Evolutionary conservation across 2,888 invertebrate genomes (phyloP).

Genomic region (Dryobotodes eremita): DNA sequence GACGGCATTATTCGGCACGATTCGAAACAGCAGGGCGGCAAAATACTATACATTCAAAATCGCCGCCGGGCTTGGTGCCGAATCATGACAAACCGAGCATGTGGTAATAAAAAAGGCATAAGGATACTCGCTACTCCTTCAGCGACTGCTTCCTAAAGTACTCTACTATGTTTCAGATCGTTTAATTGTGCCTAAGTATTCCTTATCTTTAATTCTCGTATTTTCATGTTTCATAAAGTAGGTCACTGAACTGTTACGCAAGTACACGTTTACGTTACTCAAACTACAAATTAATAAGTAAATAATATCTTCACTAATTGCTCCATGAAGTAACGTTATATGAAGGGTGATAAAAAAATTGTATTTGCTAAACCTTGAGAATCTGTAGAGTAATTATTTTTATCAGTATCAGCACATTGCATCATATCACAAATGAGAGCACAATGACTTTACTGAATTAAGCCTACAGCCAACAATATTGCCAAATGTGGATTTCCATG

Average conservation of each 20-base stretch:
- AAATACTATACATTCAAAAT: neutral
- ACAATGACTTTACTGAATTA: conserved; percentile 21
- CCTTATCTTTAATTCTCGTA: neutral
- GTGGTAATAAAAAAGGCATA: neutral
- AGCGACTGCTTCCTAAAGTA: neutral
- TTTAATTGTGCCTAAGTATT: neutral
- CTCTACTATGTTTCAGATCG: neutral
- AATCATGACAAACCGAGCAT: neutral
- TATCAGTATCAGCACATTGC: conserved; percentile 47
- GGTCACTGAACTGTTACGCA: conserved; percentile 20
- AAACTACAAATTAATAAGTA: conserved; percentile 1
- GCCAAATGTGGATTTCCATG: conserved; percentile 17
- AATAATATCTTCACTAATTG: conserved; percentile 19
- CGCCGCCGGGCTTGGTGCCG: neutral
- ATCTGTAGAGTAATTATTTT: conserved; percentile 7
- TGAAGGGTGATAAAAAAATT: conserved; percentile 39
- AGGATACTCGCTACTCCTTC: neutral
- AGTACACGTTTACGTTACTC: neutral
- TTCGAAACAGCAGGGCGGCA: neutral
- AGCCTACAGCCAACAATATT: conserved; percentile 25
- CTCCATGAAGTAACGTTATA: conserved; percentile 30
- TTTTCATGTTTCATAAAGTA: neutral
- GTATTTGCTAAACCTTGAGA: conserved; percentile 51
- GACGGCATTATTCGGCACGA: neutral
- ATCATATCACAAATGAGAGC: conserved; percentile 48